These are phyloP conservation scores for Lagria hirta DNA, from an alignment of 2,888 invertebrate species.

Conservation along the genomic window DNA sequence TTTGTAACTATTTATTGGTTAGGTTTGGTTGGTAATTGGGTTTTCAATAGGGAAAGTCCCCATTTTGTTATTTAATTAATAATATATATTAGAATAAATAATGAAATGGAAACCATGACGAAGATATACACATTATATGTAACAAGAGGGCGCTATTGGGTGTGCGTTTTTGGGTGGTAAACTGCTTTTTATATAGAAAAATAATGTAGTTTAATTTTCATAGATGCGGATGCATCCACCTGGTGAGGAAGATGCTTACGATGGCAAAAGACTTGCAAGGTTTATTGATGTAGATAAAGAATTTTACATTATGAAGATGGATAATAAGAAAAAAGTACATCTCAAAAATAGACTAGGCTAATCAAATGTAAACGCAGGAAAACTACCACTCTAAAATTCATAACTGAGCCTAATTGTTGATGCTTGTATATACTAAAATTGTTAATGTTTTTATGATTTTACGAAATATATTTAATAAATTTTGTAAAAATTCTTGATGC, in stretches of 20 bases:
- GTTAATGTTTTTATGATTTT: no score
- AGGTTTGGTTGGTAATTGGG: no score
- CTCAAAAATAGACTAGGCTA: conserved; percentile 16
- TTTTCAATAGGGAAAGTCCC: no score
- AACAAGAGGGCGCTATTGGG: conserved; percentile 17
- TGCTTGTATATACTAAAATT: not conserved
- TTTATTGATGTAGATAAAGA: conserved; percentile 58
- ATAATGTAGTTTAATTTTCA: conserved; percentile 32
- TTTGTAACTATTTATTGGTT: no score
- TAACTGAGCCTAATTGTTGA: no score
- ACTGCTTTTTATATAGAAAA: conserved; percentile 6
- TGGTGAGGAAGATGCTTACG: conserved; percentile 61
- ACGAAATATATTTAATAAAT: no score
- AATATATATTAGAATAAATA: no score
- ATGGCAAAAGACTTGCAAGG: conserved; percentile 55
- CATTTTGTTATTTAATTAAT: no score
- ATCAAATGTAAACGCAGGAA: no score
- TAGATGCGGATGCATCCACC: conserved; percentile 72
- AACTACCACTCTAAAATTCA: no score
- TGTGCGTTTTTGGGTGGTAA: conserved; percentile 9
- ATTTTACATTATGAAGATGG: conserved; percentile 44
- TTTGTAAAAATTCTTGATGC: no score
- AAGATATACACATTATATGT: no score
- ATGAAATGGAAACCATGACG: conserved; percentile 8
- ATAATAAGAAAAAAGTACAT: conserved; percentile 29